Base-by-base conservation (phyloP, 2,113 vertebrate genomes). In the Micronisus gabar region DNA sequence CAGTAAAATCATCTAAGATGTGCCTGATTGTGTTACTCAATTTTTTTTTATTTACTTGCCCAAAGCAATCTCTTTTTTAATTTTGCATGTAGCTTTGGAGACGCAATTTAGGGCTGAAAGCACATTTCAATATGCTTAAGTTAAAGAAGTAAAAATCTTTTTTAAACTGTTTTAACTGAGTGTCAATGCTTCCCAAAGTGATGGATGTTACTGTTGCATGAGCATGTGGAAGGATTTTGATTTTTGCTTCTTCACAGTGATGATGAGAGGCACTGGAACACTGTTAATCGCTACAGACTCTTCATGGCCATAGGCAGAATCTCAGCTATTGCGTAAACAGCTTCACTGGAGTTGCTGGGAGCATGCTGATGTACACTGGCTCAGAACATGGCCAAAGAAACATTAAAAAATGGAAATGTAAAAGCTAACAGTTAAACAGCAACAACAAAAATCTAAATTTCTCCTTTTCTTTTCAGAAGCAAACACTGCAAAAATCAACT, bases 291-390 rank as follows among this genome's bases (percentile, higher is more conserved):
- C 52, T 73, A 86, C 36, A 89, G 68, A 84, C 65, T 83, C 47
- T 63, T 83, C 47, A 86, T 41, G 48, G 82, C 43, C 92, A 78
- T 34, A 66, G 65, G 84, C 58, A 88, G 78, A 95, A 91, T n/a
- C 81, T 86, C 88, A 94, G 63, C 82, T 95, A n/a, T 67, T 93
- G 84, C 81, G 91, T 90, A 86, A 96, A 93, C 53, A 83, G 62
- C 62, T 90, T 89, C 48, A 55, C 45, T 63, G 58, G 55, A 85
- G 62, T 23, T 67, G 58, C 86, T 91, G 83, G 32, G 62, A 95
- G 48, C 25, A 53, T 17, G 62, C 26, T 50, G 76, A 68, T 76
- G 53, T 73, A 40, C 11, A 7, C 26, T 79, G 78, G 12, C 61
- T 79, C 40, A 91, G 81, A 91, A 87, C 26, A 71, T 0, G n/a